Evolutionary conservation across 2,888 invertebrate species (phyloP).

Genomic region (Luperina testacea): DNA sequence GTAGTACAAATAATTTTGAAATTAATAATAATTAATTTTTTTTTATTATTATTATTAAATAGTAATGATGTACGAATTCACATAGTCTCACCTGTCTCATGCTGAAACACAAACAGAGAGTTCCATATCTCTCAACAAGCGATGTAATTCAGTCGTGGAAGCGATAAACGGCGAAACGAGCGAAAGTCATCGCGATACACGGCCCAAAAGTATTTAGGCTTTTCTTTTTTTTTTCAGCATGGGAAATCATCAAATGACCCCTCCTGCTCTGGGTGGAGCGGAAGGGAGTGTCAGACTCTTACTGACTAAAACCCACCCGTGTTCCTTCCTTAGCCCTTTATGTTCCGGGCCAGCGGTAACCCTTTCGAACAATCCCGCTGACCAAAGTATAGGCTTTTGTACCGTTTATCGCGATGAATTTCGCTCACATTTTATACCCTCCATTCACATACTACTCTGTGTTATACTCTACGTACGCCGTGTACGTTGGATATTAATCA

Average conservation of each 20-base stretch:
- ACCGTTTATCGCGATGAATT: neutral
- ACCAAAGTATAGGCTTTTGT: too few relatives aligned
- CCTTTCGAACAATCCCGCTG: too few relatives aligned
- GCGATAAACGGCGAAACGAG: neutral
- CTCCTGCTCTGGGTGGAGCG: too few relatives aligned
- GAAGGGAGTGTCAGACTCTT: too few relatives aligned
- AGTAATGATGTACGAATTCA: neutral
- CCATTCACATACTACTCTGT: constrained; percentile 25
- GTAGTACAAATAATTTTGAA: neutral
- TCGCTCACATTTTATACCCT: neutral
- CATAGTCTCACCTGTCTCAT: neutral
- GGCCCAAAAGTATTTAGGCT: neutral
- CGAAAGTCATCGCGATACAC: neutral
- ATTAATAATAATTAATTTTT: too few relatives aligned
- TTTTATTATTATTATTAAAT: too few relatives aligned
- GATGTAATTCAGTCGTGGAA: neutral
- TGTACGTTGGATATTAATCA: constrained; percentile 62
- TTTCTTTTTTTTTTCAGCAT: too few relatives aligned
- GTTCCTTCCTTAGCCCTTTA: too few relatives aligned
- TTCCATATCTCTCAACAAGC: too few relatives aligned
- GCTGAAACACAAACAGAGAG: neutral
- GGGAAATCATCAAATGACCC: too few relatives aligned
- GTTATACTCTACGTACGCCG: constrained; percentile 11
- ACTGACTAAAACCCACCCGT: too few relatives aligned
- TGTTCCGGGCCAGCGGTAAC: too few relatives aligned